These are phyloP conservation scores for Tarsius wallacei DNA, from an alignment of 2,797 vertebrate genomes.

Conservation along the genomic window DNA sequence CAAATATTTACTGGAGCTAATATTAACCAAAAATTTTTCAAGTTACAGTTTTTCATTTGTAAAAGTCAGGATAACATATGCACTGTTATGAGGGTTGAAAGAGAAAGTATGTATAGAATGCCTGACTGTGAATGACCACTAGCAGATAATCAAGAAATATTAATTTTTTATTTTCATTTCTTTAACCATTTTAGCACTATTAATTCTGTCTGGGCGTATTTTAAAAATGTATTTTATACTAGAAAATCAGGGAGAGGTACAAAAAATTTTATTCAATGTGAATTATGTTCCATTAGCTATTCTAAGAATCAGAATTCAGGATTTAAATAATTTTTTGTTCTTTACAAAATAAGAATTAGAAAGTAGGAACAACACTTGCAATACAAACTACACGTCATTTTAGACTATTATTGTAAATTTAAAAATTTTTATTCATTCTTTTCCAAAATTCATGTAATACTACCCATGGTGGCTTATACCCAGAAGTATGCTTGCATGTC, in stretches of 20 bases:
- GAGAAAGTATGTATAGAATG: neutral
- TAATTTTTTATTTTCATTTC: conserved; percentile 45
- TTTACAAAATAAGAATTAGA: conserved; percentile 2
- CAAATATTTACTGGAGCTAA: neutral
- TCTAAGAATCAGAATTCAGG: neutral
- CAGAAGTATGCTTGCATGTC: neutral
- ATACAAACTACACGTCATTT: neutral
- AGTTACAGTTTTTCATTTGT: neutral
- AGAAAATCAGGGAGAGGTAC: neutral
- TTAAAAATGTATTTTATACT: neutral
- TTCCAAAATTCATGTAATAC: neutral
- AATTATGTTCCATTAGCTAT: conserved; percentile 38
- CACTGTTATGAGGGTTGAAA: neutral
- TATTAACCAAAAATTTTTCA: neutral
- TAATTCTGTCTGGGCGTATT: conserved; percentile 9
- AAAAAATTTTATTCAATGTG: conserved; percentile 54
- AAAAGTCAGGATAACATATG: neutral
- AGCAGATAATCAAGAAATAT: conserved; percentile 33
- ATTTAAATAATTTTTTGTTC: neutral
- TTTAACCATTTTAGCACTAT: conserved; percentile 34
- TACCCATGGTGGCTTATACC: neutral
- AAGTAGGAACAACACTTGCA: neutral
- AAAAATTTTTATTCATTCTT: neutral
- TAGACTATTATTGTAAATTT: neutral
- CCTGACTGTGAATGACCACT: neutral